These are phyloP conservation scores for Bombus huntii DNA, from an alignment of 1,140 invertebrate genomes.

Conservation along the genomic window DNA sequence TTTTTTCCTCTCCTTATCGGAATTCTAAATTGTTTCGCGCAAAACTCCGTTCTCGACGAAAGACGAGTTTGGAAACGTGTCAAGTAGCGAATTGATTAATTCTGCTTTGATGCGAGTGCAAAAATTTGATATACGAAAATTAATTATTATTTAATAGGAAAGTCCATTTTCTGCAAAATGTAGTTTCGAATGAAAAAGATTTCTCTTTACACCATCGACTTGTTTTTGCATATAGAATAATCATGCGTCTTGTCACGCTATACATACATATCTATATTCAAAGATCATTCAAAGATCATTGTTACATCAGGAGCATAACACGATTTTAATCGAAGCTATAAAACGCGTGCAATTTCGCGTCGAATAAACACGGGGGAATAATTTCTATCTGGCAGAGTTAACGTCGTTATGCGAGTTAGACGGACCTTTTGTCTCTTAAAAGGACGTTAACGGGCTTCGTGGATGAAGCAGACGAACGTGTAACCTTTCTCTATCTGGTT, in stretches of 20 bases:
- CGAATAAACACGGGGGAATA: slow-evolving; percentile 12
- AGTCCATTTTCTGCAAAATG: too few species aligned
- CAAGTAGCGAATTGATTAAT: neutral
- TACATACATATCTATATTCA: neutral
- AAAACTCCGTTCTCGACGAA: neutral
- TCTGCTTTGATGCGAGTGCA: too few species aligned
- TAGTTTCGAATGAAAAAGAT: too few species aligned
- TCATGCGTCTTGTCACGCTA: too few species aligned
- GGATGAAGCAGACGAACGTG: slow-evolving; percentile 14
- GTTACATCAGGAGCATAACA: too few species aligned
- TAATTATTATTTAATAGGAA: too few species aligned
- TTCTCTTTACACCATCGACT: too few species aligned
- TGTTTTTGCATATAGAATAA: too few species aligned
- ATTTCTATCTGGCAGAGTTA: slow-evolving; percentile 32
- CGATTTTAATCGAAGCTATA: neutral
- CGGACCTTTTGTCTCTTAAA: slow-evolving; percentile 54
- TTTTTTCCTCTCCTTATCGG: neutral
- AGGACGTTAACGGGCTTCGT: slow-evolving; percentile 36
- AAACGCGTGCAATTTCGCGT: neutral
- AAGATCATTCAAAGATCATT: neutral
- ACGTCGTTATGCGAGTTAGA: slow-evolving; percentile 50
- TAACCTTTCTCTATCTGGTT: slow-evolving; percentile 43
- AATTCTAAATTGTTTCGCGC: neutral
- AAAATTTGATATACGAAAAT: neutral
- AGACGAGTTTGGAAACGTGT: neutral